A percentile compares a stretch with the other conserved stretches of the same genome.
Conservation (phyloP, 2,113 vertebrate species). For the Eretmochelys imbricata region DNA sequence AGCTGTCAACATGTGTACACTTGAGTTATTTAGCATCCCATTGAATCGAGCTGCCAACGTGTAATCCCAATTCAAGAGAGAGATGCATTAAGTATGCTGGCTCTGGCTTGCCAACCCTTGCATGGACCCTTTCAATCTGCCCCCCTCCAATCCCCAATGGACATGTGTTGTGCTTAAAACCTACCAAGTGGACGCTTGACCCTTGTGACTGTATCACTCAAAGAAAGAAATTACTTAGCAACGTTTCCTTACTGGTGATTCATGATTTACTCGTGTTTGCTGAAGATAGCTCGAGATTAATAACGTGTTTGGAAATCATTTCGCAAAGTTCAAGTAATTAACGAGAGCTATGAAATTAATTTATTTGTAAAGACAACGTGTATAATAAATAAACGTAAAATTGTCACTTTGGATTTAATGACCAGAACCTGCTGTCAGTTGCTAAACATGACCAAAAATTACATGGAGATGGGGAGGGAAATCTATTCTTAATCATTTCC, state of each 20-base stretch:
- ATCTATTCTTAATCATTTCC: not conserved
- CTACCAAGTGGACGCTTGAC: not conserved
- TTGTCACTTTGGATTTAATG: not conserved
- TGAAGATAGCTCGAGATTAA: not conserved
- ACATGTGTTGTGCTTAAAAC: not conserved
- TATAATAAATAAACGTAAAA: not conserved
- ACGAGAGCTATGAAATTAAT: conserved; percentile 15
- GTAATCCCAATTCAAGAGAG: accelerated
- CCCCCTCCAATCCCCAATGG: not conserved
- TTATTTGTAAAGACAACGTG: conserved; percentile 6
- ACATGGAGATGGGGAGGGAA: not conserved
- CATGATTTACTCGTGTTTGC: not conserved
- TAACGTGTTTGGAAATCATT: not conserved
- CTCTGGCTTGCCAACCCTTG: not conserved
- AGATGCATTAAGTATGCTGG: not conserved
- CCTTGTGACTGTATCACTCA: not conserved
- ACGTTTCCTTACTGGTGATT: not conserved
- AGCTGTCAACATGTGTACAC: not conserved
- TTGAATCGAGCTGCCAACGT: not conserved
- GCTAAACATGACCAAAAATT: not conserved
- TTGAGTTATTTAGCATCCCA: not conserved
- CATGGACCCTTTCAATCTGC: not conserved
- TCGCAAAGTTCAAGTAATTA: conserved; percentile 1
- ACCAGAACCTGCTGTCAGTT: not conserved
- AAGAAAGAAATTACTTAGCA: not conserved